A percentile compares a stretch with the other conserved stretches of the same genome.
Conservation (phyloP, 2,888 invertebrate genomes). For the Troides helena region DNA sequence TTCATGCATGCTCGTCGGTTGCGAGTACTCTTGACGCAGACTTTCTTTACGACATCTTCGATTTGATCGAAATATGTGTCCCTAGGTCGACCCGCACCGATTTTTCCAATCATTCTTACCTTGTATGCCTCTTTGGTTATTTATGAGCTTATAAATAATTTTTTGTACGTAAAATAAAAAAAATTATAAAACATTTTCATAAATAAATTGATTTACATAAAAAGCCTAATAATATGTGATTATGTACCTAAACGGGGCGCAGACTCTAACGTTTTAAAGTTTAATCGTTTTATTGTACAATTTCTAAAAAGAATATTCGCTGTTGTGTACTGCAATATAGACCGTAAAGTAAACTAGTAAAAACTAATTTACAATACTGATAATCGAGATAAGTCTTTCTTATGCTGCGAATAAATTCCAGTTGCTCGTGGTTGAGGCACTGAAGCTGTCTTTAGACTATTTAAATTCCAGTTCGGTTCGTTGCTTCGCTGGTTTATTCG, state of each 20-base stretch:
- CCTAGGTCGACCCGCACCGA: too few relatives aligned
- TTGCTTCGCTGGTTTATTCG: constrained; percentile 79
- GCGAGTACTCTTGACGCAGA: too few relatives aligned
- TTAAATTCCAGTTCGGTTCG: constrained; percentile 80
- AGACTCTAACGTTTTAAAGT: constrained; percentile 15
- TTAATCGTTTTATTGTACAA: constrained; percentile 14
- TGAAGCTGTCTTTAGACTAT: constrained; percentile 76
- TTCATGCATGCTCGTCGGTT: too few relatives aligned
- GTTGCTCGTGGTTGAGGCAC: constrained; percentile 53
- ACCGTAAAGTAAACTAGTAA: constrained; percentile 11
- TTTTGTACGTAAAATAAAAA: background rate
- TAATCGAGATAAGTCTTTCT: constrained; percentile 32
- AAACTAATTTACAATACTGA: constrained; percentile 36
- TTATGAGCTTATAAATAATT: too few relatives aligned
- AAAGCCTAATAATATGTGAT: constrained; percentile 26
- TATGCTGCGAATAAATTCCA: constrained; percentile 44
- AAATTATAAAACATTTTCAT: constrained; percentile 5
- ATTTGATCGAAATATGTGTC: too few relatives aligned
- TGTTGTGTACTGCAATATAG: constrained; percentile 1
- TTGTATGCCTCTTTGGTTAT: too few relatives aligned
- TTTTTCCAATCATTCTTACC: too few relatives aligned
- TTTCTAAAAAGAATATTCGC: background rate
- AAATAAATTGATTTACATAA: constrained; percentile 21
- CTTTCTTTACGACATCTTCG: too few relatives aligned
- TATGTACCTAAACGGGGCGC: constrained; percentile 16